Conservation (phyloP, 2,113 vertebrate species). For the Malurus cyaneus region DNA sequence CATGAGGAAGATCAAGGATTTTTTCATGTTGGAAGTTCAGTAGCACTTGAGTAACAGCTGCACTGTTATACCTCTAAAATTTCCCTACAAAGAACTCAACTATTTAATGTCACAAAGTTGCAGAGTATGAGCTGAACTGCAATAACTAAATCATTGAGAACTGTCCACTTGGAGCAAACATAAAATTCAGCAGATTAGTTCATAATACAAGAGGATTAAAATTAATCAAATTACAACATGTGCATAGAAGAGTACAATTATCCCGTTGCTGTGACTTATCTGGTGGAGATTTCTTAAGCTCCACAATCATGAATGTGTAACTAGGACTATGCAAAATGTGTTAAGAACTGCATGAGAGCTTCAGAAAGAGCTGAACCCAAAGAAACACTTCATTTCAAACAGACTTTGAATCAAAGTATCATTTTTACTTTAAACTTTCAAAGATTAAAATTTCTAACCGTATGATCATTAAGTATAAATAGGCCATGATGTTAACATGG, state of each 20-base stretch:
- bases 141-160: neutral
- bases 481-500: neutral
- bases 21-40: neutral
- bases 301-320: neutral
- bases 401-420: neutral
- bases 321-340: neutral
- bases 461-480: neutral
- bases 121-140: neutral
- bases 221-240: neutral
- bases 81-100: neutral
- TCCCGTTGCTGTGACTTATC: neutral
- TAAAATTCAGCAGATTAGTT: neutral
- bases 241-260: neutral
- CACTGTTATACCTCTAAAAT: neutral
- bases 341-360: neutral
- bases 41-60: neutral
- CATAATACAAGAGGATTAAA: neutral
- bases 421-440: neutral
- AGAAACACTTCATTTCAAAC: neutral
- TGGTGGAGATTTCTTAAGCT: neutral
- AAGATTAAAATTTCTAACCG: neutral
- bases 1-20: neutral
- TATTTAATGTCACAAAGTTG: neutral
- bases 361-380: neutral
- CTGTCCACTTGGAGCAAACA: neutral